Conservation (phyloP, 2,113 vertebrate genomes). For the Nesoenas mayeri region DNA sequence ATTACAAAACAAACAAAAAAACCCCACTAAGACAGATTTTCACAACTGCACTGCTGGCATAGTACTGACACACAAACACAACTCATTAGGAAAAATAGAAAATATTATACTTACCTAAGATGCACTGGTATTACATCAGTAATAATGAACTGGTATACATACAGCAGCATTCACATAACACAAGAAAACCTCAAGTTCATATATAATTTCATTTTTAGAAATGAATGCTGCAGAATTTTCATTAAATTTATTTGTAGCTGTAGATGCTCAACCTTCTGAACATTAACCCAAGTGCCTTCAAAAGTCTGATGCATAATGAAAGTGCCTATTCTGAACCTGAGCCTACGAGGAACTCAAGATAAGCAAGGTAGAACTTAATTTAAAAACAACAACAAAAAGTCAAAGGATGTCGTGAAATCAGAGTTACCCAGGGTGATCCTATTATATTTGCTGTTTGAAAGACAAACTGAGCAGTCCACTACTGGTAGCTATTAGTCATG, state of each 20-base stretch:
- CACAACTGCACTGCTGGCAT: background rate
- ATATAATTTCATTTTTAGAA: background rate
- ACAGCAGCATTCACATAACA: background rate
- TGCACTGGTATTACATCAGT: background rate
- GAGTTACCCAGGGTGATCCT: background rate
- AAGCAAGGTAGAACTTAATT: background rate
- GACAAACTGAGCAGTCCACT: background rate
- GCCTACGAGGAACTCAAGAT: background rate
- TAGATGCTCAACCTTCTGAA: background rate
- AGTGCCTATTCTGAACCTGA: background rate
- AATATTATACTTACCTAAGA: background rate
- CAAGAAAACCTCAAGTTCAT: background rate
- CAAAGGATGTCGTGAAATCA: background rate
- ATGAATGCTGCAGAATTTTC: background rate
- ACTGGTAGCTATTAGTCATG: background rate
- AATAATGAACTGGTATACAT: background rate
- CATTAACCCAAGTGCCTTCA: background rate
- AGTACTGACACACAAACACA: background rate
- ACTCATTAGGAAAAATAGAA: background rate
- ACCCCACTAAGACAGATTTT: background rate
- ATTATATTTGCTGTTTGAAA: background rate
- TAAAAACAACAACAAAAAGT: background rate
- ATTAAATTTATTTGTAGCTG: background rate
- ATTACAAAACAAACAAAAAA: background rate
- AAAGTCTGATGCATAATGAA: background rate